Evolutionary conservation across 2,113 vertebrate species (phyloP), one percentile per base, ranked within the genome.

Genomic region (Campylomormyrus numenius): DNA sequence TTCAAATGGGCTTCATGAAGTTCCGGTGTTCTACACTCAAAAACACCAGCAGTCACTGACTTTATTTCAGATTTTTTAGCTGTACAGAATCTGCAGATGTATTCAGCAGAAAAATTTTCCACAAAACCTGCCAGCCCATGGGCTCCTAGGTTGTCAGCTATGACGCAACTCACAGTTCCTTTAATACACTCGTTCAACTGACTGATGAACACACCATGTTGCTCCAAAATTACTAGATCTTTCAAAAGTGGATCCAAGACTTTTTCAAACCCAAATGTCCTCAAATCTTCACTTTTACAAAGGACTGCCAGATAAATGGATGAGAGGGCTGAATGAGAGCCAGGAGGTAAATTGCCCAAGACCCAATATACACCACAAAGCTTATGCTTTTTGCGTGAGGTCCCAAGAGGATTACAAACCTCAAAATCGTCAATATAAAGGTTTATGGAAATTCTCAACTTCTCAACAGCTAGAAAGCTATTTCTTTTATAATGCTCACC

Each of bases 401-500:
- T 70, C 2, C 27, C 66, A 27, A 70, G 27, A 70, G 66, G 66
- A 31, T 70, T 70, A 70, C 66, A 70, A 27, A 70, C 27, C 66
- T 70, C 66, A 31, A 70, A 70, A 70, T 70, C 66, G 0, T 70
- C 27, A 27, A 31, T 70, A 70, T 70, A 70, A 70, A 70, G 66
- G 24, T 13, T 31, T 70, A 70, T 70, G 27, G 66, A 70, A 31
- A 70, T 70, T 90, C 87, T 90, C 66, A 77, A 88, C 87, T 48
- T 48, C 9, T 48, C 48, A 49, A 49, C 8, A 58, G 90, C 58
- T 84, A 89, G 46, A 90, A 90, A 90, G 62, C 70, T 53, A 62
- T 84, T 88, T 56, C 15, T 77, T 88, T 84, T 89, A 77, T 74
- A 89, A 89, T 89, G 58, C 46, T 88, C 70, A 83, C 66, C 49